Base-by-base conservation (phyloP, 1,140 invertebrate species). In the Bombus balteatus region DNA sequence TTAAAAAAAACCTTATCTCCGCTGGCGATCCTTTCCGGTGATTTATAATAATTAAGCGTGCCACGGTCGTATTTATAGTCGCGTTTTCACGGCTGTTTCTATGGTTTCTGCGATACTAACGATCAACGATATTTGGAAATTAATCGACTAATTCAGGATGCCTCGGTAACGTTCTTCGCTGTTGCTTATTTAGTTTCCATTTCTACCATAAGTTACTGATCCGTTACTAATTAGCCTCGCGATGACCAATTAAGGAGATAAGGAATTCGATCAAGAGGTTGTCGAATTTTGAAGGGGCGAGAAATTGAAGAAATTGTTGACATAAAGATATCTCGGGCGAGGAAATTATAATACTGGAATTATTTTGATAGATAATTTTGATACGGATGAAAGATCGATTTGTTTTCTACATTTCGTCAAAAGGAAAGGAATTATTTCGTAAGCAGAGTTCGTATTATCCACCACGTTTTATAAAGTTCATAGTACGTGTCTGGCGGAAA, bases 11-110 rank as follows among this genome's bases (percentile, higher is more conserved):
- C 57, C 41, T 41, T 77, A 77, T 15, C 62, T 34, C 12, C 0
- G 3, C 25, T 32, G 47, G 3, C 39, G 39, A 79, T 79, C 66
- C 39, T 34, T 59, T 79, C 13, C 43, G 75, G 75, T 79, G 66
- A 79, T 84, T 84, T 71, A 71, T 79, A 79, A 84, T 62, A 79
- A 71, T 84, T 34, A 84, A 79, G 37, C 62, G 6, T 53, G 34
- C n/a, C 43, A 57, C 28, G 47, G 4, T 77, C 37, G 74, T 57
- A 83, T 83, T 43, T 83, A 53, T 57, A 53, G 73, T n/a, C 18
- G 28, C 39, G 65, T 43, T 84, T 13, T 32, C 47, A n/a, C 22
- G 15, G n/a, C 25, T 18, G 8, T 84, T 70, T 59, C 43, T 10
- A 59, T 47, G 18, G 22, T 59, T 78, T 59, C 65, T 28, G 74